phyloP scores from a whole-genome alignment of 2,888 invertebrate species.

The Drymonia ruficornis region DNA sequence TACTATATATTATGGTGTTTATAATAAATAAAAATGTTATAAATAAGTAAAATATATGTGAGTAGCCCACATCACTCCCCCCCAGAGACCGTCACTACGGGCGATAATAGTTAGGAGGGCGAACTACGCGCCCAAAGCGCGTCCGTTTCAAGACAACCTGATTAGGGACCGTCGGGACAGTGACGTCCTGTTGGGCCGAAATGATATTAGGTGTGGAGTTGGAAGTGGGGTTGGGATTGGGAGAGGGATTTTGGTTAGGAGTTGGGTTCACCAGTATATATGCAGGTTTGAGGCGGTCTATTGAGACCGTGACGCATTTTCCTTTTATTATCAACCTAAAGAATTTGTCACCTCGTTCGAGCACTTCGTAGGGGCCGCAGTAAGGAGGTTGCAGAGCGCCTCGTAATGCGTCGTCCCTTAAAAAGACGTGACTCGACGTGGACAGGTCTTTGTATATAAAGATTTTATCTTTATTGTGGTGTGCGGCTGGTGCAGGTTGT shows the following conservation, averaged over 20 bases:
- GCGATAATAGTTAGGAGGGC: constrained; percentile 1
- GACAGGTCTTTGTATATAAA: constrained; percentile 13
- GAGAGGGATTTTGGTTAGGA: not conserved
- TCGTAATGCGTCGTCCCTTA: constrained; percentile 9
- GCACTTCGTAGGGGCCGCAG: not conserved
- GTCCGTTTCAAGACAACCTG: no score
- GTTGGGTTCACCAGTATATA: not conserved
- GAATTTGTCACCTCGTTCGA: not conserved
- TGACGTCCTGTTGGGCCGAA: not conserved
- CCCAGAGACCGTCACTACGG: constrained; percentile 8
- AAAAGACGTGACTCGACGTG: constrained; percentile 12
- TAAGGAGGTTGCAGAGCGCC: no score
- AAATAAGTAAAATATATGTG: no score
- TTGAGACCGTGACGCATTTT: not conserved
- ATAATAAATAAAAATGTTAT: no score
- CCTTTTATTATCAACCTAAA: not conserved
- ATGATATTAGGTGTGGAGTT: not conserved
- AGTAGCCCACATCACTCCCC: not conserved
- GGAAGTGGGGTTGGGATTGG: no score
- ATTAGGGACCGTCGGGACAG: no score
- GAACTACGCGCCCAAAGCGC: constrained; percentile 1
- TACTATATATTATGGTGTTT: no score
- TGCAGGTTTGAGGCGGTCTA: not conserved
- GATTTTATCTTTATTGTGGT: constrained; percentile 10
- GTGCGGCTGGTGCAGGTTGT: constrained; percentile 8